Evolutionary conservation across 2,888 invertebrate species (phyloP).

Genomic region (Himalopsyche tibetana): DNA sequence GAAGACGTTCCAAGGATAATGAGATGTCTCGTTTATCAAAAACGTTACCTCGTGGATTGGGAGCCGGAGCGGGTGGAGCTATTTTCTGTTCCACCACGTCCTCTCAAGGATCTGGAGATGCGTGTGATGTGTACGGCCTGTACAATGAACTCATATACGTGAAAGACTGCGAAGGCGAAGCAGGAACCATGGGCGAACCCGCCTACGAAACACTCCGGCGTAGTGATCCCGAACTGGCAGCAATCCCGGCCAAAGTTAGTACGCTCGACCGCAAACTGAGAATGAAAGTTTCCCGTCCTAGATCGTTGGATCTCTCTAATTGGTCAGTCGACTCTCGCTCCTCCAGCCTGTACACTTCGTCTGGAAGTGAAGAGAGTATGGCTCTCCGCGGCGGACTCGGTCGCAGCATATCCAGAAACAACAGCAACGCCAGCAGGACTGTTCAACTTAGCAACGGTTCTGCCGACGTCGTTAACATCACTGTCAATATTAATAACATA

Average conservation of each 20-base stretch:
- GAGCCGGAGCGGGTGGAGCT: conserved; percentile 75
- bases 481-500: conserved; percentile 73
- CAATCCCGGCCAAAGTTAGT: conserved; percentile 88
- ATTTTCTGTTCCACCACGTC: conserved; percentile 71
- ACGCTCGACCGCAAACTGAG: conserved; percentile 87
- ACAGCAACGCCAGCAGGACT: conserved; percentile 84
- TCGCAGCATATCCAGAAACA: conserved; percentile 84
- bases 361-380: conserved; percentile 91
- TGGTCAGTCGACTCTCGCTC: conserved; percentile 93
- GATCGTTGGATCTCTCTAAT: conserved; percentile 89
- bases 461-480: conserved; percentile 74
- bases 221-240: conserved; percentile 90
- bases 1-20: conserved; percentile 78
- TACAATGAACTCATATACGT: conserved; percentile 94
- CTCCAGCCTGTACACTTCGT: conserved; percentile 88
- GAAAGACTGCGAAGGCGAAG: conserved; percentile 90
- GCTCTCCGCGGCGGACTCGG: conserved; percentile 77
- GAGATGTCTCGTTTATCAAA: conserved; percentile 83
- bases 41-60: conserved; percentile 86
- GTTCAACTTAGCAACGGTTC: conserved; percentile 74
- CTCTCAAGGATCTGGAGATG: conserved; percentile 79
- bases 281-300: conserved; percentile 88
- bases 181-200: conserved; percentile 82
- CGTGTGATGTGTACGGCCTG: conserved; percentile 91
- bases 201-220: conserved; percentile 86